A percentile compares a stretch with the other conserved stretches of the same genome.
Conservation (phyloP, 2,888 invertebrate genomes). For the Pyrrhia umbra region DNA sequence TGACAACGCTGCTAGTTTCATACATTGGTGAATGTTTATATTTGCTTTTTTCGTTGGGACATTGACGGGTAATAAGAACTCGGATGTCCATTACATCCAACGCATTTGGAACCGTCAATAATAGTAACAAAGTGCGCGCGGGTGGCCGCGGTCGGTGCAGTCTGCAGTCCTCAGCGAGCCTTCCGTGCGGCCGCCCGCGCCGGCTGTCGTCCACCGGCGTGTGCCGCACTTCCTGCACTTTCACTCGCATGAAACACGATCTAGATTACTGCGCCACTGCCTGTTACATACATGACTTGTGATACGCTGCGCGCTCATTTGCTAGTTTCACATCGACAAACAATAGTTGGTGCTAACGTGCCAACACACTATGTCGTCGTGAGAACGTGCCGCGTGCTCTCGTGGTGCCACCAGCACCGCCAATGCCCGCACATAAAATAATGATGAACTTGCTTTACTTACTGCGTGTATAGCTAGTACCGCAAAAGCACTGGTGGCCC, state of each 20-base stretch:
- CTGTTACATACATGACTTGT: constrained; percentile 51
- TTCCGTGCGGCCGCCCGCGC: not conserved
- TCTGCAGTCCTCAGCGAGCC: not conserved
- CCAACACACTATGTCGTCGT: constrained; percentile 40
- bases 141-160: not conserved
- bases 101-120: too few species aligned
- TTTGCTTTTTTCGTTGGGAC: too few species aligned
- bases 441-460: too few species aligned
- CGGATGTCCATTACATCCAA: too few species aligned
- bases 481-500: not conserved
- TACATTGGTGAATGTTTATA: too few species aligned
- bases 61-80: too few species aligned
- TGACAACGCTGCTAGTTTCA: too few species aligned
- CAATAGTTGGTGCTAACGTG: constrained; percentile 30
- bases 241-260: constrained; percentile 64
- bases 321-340: constrained; percentile 41
- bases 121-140: too few species aligned
- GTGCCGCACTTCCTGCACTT: constrained; percentile 69
- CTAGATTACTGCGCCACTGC: constrained; percentile 59
- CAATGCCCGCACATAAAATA: constrained; percentile 8
- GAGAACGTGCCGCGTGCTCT: constrained; percentile 41
- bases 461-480: too few species aligned
- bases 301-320: constrained; percentile 22
- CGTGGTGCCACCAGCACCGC: constrained; percentile 9
- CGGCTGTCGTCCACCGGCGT: constrained; percentile 48